Evolutionary conservation across 1,140 invertebrate genomes (phyloP).

Genomic region (Drosophila pachea): DNA sequence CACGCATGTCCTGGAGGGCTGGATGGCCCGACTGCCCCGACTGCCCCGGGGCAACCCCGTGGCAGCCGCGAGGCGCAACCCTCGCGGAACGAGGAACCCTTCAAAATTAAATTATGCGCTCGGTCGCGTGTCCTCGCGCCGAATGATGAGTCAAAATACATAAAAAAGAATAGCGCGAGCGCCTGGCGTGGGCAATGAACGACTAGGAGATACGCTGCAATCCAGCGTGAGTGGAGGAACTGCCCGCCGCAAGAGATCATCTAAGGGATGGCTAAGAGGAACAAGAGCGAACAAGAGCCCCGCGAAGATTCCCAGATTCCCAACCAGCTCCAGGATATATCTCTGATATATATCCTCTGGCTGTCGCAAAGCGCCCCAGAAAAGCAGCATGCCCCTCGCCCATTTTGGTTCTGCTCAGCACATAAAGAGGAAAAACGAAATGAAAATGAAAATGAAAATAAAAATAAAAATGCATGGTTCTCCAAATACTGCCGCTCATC

Average conservation of each 20-base stretch:
- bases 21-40: no score
- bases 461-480: conserved; percentile 52
- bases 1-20: conserved; percentile 52
- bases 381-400: background rate
- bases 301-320: no score
- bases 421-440: conserved; percentile 3
- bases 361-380: background rate
- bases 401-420: background rate
- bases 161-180: conserved; percentile 36
- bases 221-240: no score
- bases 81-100: conserved; percentile 37
- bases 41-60: no score
- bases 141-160: conserved; percentile 69
- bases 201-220: background rate
- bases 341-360: no score
- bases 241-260: no score
- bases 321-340: no score
- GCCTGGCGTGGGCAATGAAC: background rate
- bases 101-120: conserved; percentile 74
- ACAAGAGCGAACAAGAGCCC: no score
- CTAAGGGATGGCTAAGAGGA: no score
- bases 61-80: conserved; percentile 19
- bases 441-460: conserved; percentile 23
- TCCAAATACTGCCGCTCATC: background rate
- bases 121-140: conserved; percentile 59